Evolutionary conservation across 1,140 invertebrate genomes (phyloP).

Genomic region (Paraescarpia echinospica): DNA sequence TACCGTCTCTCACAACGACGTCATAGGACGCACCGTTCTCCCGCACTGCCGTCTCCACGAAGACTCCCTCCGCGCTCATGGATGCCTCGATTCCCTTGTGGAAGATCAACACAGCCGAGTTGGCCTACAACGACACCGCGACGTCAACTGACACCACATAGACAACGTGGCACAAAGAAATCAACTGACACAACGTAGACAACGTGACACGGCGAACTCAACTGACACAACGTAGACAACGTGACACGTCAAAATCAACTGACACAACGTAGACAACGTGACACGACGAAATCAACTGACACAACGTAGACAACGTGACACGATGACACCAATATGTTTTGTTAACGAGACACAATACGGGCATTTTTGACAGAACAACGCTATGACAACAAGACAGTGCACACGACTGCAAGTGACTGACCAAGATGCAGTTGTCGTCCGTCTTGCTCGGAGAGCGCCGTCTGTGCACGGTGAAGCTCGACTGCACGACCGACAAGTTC

Average conservation of each 20-base stretch:
- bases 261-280: background rate
- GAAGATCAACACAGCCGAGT: background rate
- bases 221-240: background rate
- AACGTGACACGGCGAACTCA: background rate
- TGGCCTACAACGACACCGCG: background rate
- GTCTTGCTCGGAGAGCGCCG: slow-evolving; percentile 35
- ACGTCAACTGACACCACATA: background rate
- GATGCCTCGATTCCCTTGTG: background rate
- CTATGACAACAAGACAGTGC: background rate
- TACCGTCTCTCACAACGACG: no score
- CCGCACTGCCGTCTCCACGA: background rate
- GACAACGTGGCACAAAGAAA: background rate
- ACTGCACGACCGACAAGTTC: slow-evolving; percentile 49
- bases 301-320: background rate
- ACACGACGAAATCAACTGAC: background rate
- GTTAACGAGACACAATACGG: no score
- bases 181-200: background rate
- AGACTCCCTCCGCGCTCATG: background rate
- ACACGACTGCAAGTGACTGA: background rate
- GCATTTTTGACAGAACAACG: no score
- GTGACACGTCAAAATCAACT: background rate
- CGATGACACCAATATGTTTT: background rate
- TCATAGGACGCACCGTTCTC: background rate
- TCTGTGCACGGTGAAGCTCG: slow-evolving; percentile 49
- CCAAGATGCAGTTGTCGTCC: background rate